These are phyloP conservation scores for Brachionus plicatilis DNA, from an alignment of 1,140 invertebrate species.

Conservation along the genomic window DNA sequence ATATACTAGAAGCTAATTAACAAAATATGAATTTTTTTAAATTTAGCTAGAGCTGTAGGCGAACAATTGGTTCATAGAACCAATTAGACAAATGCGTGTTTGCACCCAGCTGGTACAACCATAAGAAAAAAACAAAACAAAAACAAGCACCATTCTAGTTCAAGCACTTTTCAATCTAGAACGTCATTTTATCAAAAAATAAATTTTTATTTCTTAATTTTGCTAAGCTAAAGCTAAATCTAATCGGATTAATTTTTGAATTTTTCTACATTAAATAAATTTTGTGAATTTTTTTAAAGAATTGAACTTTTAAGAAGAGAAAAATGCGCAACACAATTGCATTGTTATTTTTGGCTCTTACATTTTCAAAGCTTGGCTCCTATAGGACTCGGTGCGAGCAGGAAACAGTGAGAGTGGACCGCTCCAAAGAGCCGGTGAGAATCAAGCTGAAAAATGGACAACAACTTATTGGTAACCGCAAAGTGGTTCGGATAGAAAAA, in stretches of 20 bases:
- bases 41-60: neutral
- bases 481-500: neutral
- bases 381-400: neutral
- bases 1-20: neutral
- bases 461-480: neutral
- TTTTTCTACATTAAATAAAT: neutral
- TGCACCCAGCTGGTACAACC: neutral
- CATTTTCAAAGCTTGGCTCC: neutral
- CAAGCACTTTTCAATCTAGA: neutral
- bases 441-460: constrained; percentile 14
- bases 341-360: neutral
- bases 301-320: neutral
- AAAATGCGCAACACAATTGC: neutral
- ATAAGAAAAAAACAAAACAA: neutral
- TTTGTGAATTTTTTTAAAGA: neutral
- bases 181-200: neutral
- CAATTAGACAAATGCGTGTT: neutral
- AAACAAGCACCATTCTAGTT: neutral
- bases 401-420: neutral
- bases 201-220: neutral
- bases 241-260: neutral
- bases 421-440: neutral
- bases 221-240: neutral
- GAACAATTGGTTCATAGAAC: neutral
- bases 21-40: neutral